phyloP scores from a whole-genome alignment of 2,888 invertebrate species.

The Drosophila subquinaria region DNA sequence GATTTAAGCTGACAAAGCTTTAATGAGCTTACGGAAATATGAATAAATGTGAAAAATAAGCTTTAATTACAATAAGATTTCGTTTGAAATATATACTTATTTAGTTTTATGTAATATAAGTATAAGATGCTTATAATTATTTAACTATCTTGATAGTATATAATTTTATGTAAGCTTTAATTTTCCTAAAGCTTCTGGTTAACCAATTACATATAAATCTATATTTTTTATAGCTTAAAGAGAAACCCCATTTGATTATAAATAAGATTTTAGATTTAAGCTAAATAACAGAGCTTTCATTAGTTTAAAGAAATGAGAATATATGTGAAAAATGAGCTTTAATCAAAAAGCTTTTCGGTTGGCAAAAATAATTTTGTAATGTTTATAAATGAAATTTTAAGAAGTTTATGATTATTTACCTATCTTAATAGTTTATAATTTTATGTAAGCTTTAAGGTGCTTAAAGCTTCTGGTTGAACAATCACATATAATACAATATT shows the following conservation, averaged over 20 bases:
- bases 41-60: too few species aligned
- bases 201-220: too few species aligned
- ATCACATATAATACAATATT: too few species aligned
- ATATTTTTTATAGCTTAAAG: too few species aligned
- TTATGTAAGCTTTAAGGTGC: neutral
- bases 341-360: neutral
- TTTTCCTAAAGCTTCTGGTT: neutral
- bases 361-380: neutral
- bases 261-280: too few species aligned
- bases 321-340: neutral
- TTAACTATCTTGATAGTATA: too few species aligned
- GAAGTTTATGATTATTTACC: too few species aligned
- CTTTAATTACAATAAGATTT: neutral
- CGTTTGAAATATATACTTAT: neutral
- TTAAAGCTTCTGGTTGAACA: too few species aligned
- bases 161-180: neutral
- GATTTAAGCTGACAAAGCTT: neutral
- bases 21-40: neutral
- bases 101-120: too few species aligned
- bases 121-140: too few species aligned
- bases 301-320: neutral
- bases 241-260: too few species aligned
- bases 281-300: neutral
- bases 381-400: neutral
- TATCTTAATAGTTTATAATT: too few species aligned